A percentile compares a stretch with the other conserved stretches of the same genome.
phyloP scores from a whole-genome alignment of 2,113 vertebrate genomes.

The Anser brachyrhynchus region DNA sequence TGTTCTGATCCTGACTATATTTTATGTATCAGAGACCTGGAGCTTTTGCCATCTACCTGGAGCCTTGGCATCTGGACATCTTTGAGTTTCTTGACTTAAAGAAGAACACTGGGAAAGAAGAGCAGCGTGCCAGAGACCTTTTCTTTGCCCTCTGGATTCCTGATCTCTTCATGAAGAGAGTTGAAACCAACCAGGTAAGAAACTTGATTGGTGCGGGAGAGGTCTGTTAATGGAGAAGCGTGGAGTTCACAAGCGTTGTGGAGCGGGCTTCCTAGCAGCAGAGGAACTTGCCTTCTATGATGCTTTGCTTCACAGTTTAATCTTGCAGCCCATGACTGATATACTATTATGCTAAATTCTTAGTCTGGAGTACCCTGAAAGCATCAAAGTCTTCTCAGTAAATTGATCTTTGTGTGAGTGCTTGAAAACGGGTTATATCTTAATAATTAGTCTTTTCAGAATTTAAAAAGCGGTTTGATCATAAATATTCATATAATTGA shows the following conservation, averaged over 20 bases:
- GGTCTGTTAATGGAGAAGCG: background rate
- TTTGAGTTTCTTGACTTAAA: constrained; percentile 97
- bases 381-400: background rate
- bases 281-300: background rate
- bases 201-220: background rate
- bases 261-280: background rate
- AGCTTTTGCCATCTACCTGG: constrained; percentile 96
- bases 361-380: background rate
- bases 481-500: background rate
- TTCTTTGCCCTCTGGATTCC: constrained; percentile 98
- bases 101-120: constrained; percentile 98
- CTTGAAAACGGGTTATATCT: background rate
- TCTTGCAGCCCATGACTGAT: background rate
- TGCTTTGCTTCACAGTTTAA: background rate
- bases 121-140: constrained; percentile 94
- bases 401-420: background rate
- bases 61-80: constrained; percentile 94
- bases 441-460: background rate
- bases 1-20: background rate
- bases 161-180: constrained; percentile 97
- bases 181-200: constrained; percentile 92
- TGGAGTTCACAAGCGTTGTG: background rate
- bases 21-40: constrained; percentile 86
- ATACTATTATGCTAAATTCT: rapidly evolving
- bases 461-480: background rate